A percentile compares a stretch with the other conserved stretches of the same genome.
phyloP scores from a whole-genome alignment of 2,888 invertebrate genomes.

The Parnassius glacialis region DNA sequence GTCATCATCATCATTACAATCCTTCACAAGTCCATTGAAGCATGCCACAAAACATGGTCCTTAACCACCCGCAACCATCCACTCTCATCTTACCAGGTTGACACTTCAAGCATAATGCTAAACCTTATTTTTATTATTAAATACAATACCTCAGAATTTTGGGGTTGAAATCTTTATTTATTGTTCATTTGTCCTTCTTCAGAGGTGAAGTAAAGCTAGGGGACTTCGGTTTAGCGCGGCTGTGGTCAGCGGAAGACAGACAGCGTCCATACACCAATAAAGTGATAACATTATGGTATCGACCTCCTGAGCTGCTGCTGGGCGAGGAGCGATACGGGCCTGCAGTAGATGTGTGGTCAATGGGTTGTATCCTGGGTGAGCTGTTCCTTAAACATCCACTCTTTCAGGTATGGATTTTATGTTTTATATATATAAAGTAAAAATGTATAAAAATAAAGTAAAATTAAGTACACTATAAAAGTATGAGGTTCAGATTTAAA shows the following conservation, averaged over 20 bases:
- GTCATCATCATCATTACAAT: too few relatives aligned
- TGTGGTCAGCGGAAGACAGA: slow-evolving; percentile 97
- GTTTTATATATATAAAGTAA: too few relatives aligned
- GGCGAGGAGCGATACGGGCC: slow-evolving; percentile 99
- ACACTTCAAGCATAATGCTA: too few relatives aligned
- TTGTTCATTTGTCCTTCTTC: not conserved
- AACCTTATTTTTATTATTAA: too few relatives aligned
- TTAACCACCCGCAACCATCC: too few relatives aligned
- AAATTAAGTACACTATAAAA: too few relatives aligned
- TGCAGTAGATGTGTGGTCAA: slow-evolving; percentile 99
- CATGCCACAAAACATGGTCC: too few relatives aligned
- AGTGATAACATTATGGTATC: slow-evolving; percentile 98
- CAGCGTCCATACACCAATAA: slow-evolving; percentile 99
- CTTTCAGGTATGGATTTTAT: slow-evolving; percentile 86
- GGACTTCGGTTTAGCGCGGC: slow-evolving; percentile 97
- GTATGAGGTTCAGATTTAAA: too few relatives aligned
- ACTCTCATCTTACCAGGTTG: too few relatives aligned
- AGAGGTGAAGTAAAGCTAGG: slow-evolving; percentile 98
- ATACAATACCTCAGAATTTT: too few relatives aligned
- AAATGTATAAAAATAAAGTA: too few relatives aligned
- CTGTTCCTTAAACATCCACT: slow-evolving; percentile 97
- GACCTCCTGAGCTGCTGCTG: slow-evolving; percentile 97
- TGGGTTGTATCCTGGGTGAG: slow-evolving; percentile 99
- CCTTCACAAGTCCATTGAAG: too few relatives aligned
- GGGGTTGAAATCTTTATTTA: not conserved